phyloP scores from a whole-genome alignment of 2,797 vertebrate species.

The Iguana delicatissima region DNA sequence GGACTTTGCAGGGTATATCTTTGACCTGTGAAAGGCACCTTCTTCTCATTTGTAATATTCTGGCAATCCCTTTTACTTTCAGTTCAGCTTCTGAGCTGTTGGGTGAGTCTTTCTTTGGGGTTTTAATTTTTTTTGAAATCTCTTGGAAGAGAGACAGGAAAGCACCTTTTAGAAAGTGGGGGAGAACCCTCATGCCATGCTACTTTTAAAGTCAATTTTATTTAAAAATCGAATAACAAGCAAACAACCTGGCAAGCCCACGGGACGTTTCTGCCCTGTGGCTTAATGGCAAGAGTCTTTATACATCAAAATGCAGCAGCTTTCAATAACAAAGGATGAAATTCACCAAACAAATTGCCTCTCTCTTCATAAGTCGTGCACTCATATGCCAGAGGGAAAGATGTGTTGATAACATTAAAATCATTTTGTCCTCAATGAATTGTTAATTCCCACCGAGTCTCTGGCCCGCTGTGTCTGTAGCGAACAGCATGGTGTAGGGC shows the following conservation, averaged over 20 bases:
- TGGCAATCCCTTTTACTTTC: slow-evolving; percentile 16
- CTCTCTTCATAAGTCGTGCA: slow-evolving; percentile 73
- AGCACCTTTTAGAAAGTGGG: slow-evolving; percentile 66
- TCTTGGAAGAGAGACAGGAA: slow-evolving; percentile 73
- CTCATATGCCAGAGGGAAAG: slow-evolving; percentile 71
- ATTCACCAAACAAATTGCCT: slow-evolving; percentile 83
- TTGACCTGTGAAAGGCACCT: background rate
- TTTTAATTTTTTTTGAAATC: slow-evolving; percentile 39
- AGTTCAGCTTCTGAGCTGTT: background rate
- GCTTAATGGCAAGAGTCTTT: slow-evolving; percentile 81
- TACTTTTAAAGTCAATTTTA: slow-evolving; percentile 79
- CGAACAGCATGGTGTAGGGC: slow-evolving; percentile 65
- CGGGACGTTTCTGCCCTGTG: slow-evolving; percentile 76
- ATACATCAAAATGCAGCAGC: slow-evolving; percentile 81
- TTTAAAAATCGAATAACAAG: slow-evolving; percentile 78
- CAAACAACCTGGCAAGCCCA: slow-evolving; percentile 77
- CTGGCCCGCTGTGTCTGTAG: slow-evolving; percentile 65
- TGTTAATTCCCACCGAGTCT: slow-evolving; percentile 76
- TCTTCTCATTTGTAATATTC: slow-evolving; percentile 2
- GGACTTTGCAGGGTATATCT: background rate
- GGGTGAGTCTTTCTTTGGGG: background rate
- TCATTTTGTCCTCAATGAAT: slow-evolving; percentile 78
- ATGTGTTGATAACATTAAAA: slow-evolving; percentile 81
- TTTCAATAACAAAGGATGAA: slow-evolving; percentile 83
- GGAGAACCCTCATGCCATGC: slow-evolving; percentile 62